phyloP scores from a whole-genome alignment of 1,140 invertebrate species.

The Eubasilissa regina region DNA sequence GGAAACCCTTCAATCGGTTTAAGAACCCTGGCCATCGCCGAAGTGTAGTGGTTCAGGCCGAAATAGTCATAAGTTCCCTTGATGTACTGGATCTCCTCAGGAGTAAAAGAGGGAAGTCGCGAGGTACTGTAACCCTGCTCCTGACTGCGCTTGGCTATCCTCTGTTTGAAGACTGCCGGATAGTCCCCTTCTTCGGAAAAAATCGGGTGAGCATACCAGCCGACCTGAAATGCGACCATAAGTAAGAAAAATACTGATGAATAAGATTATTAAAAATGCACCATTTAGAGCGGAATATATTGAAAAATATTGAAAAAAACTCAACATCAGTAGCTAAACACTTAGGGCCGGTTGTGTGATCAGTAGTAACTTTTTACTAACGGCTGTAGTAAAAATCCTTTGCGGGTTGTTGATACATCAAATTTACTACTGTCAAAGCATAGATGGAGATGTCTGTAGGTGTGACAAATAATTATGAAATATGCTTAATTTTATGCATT shows the following conservation, averaged over 20 bases:
- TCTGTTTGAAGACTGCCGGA: slow-evolving; percentile 74
- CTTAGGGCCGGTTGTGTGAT: too few relatives aligned
- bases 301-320: neutral
- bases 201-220: slow-evolving; percentile 78
- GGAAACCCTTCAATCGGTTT: neutral
- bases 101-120: slow-evolving; percentile 73
- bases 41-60: slow-evolving; percentile 76
- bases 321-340: too few relatives aligned
- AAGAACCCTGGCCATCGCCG: slow-evolving; percentile 65
- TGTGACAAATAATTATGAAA: too few relatives aligned
- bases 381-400: too few relatives aligned
- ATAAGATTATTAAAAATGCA: neutral
- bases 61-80: slow-evolving; percentile 77
- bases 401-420: too few relatives aligned
- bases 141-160: slow-evolving; percentile 71
- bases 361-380: too few relatives aligned
- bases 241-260: neutral
- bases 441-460: too few relatives aligned
- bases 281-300: neutral
- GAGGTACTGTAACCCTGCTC: slow-evolving; percentile 73
- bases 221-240: slow-evolving; percentile 68
- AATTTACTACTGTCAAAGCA: too few relatives aligned
- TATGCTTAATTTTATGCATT: too few relatives aligned
- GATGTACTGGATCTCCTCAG: slow-evolving; percentile 72
- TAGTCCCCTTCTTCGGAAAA: slow-evolving; percentile 75